phyloP scores from a whole-genome alignment of 2,113 vertebrate genomes.

The Brienomyrus brachyistius region DNA sequence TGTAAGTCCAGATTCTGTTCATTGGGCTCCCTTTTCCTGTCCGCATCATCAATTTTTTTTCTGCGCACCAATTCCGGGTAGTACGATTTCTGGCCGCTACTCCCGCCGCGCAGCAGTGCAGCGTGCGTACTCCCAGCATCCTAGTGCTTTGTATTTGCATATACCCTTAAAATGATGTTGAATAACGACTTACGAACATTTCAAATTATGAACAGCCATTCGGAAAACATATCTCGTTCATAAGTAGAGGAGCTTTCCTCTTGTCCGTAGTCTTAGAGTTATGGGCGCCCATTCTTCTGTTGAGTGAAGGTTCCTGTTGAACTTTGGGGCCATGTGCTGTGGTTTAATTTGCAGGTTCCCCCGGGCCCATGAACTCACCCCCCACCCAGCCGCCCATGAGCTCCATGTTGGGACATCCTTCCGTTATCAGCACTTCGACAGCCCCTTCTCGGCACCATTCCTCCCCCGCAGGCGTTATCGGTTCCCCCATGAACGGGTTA shows the following conservation, averaged over 20 bases:
- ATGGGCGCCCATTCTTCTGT: not conserved
- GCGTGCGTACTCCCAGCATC: too few relatives aligned
- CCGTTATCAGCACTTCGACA: conserved; percentile 57
- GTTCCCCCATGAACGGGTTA: conserved; percentile 60
- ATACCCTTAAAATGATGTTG: too few relatives aligned
- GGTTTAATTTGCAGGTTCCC: conserved; percentile 46
- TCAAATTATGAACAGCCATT: not conserved
- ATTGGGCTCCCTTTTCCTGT: too few relatives aligned
- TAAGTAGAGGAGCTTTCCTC: not conserved
- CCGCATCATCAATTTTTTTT: too few relatives aligned
- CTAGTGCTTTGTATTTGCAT: too few relatives aligned
- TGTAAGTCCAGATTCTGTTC: too few relatives aligned
- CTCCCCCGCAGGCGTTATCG: conserved; percentile 54
- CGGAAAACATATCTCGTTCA: too few relatives aligned
- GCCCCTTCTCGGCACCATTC: conserved; percentile 48
- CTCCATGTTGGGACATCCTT: conserved; percentile 61
- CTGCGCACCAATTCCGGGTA: too few relatives aligned
- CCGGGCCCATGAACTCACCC: conserved; percentile 54
- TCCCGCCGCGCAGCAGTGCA: too few relatives aligned
- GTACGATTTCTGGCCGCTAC: too few relatives aligned
- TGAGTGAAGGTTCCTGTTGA: not conserved
- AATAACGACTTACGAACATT: too few relatives aligned
- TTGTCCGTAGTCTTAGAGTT: not conserved
- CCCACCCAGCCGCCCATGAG: conserved; percentile 54
- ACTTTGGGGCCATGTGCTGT: not conserved